A percentile compares a stretch with the other conserved stretches of the same genome.
Conservation (phyloP, 2,797 vertebrate species). For the Sebastes flavidus region DNA sequence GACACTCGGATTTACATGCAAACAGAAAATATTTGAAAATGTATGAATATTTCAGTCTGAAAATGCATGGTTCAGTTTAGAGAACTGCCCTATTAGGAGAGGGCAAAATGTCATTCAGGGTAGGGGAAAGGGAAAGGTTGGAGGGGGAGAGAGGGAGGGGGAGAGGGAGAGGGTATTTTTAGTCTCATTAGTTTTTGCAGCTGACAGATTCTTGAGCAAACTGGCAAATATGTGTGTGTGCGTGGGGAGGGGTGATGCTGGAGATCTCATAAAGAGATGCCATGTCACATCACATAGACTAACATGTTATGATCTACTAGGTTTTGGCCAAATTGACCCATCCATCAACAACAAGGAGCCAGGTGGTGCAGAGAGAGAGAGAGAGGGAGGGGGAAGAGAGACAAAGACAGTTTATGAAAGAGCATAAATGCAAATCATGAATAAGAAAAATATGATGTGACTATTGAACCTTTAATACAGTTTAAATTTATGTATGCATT, state of each 20-base stretch:
- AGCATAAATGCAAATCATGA: background rate
- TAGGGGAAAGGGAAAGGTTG: background rate
- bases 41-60: conserved; percentile 15
- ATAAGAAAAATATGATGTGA: background rate
- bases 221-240: background rate
- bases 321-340: conserved; percentile 39
- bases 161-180: background rate
- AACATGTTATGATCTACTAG: conserved; percentile 36
- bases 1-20: conserved; percentile 46
- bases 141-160: background rate
- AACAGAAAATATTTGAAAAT: conserved; percentile 37
- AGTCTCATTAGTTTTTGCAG: conserved; percentile 7
- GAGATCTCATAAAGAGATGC: conserved; percentile 28
- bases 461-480: background rate
- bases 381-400: background rate
- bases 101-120: background rate
- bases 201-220: conserved; percentile 6
- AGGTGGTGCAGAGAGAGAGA: conserved; percentile 10
- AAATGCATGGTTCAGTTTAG: conserved; percentile 7
- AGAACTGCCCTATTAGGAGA: background rate
- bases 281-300: conserved; percentile 31
- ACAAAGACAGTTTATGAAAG: background rate
- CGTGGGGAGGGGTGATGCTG: background rate
- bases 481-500: conserved; percentile 7
- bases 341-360: conserved; percentile 44